Percentiles rank a stretch among this genome's conserved stretches.
Evolutionary conservation across 2,797 vertebrate genomes (phyloP).

Genomic region (Champsocephalus gunnari): DNA sequence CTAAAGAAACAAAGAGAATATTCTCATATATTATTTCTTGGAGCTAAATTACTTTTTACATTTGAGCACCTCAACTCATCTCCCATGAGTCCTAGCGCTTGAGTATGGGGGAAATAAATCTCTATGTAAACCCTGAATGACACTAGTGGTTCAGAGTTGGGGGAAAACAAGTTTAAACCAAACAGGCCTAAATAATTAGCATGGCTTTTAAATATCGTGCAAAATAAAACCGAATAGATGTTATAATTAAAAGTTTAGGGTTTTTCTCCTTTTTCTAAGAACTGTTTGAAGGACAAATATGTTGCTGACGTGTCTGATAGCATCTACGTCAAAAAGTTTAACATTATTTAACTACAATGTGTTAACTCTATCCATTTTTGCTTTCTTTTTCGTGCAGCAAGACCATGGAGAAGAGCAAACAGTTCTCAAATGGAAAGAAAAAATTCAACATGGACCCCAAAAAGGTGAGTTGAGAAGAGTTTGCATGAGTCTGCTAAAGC

Average conservation of each 20-base stretch:
- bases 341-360: too few relatives aligned
- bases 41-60: too few relatives aligned
- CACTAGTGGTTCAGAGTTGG: too few relatives aligned
- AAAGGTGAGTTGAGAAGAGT: constrained; percentile 84
- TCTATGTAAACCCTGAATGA: too few relatives aligned
- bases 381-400: constrained; percentile 79
- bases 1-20: too few relatives aligned
- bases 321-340: not conserved
- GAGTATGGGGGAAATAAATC: too few relatives aligned
- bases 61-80: too few relatives aligned
- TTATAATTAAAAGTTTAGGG: too few relatives aligned
- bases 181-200: not conserved
- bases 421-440: constrained; percentile 87
- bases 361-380: not conserved
- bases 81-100: too few relatives aligned
- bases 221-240: not conserved
- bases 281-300: not conserved
- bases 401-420: constrained; percentile 84
- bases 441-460: constrained; percentile 96
- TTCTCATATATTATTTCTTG: too few relatives aligned
- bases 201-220: not conserved
- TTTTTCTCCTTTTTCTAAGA: too few relatives aligned
- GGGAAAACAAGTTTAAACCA: not conserved
- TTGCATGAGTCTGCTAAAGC: too few relatives aligned
- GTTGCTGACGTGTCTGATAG: not conserved